Percentiles rank a stretch among this genome's conserved stretches.
Conservation (phyloP, 2,888 invertebrate genomes). For the Notocelia uddmanniana region DNA sequence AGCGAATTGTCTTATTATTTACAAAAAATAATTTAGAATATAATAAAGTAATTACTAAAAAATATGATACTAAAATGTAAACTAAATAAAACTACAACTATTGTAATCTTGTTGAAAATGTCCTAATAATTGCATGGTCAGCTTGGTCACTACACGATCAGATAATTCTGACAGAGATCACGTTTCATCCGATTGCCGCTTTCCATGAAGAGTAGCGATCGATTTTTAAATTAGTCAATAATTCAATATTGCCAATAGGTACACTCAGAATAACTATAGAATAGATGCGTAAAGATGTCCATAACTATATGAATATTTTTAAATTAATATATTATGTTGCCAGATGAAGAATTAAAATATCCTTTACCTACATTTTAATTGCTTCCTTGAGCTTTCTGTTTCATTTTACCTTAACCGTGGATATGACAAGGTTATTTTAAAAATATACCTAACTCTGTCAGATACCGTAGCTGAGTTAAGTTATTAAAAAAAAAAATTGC, state of each 20-base stretch:
- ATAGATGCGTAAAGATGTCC: too few relatives aligned
- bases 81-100: too few relatives aligned
- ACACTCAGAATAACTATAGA: too few relatives aligned
- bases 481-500: too few relatives aligned
- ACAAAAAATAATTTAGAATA: too few relatives aligned
- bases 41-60: too few relatives aligned
- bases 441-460: too few relatives aligned
- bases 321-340: background rate
- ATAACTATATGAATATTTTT: background rate
- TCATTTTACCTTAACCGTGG: background rate
- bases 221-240: background rate
- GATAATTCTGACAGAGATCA: constrained; percentile 12
- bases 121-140: background rate
- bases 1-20: too few relatives aligned
- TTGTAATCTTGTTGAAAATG: too few relatives aligned
- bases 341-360: background rate
- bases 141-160: constrained; percentile 20
- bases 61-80: too few relatives aligned
- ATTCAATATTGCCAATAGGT: background rate
- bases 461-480: too few relatives aligned
- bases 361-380: background rate
- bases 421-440: constrained; percentile 14
- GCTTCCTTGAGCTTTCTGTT: constrained; percentile 25
- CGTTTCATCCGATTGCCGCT: constrained; percentile 15
- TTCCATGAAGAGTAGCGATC: background rate